Percentiles rank a stretch among this genome's conserved stretches.
Evolutionary conservation across 2,113 vertebrate species (phyloP).

Genomic region (Apistogramma diplotaenia): DNA sequence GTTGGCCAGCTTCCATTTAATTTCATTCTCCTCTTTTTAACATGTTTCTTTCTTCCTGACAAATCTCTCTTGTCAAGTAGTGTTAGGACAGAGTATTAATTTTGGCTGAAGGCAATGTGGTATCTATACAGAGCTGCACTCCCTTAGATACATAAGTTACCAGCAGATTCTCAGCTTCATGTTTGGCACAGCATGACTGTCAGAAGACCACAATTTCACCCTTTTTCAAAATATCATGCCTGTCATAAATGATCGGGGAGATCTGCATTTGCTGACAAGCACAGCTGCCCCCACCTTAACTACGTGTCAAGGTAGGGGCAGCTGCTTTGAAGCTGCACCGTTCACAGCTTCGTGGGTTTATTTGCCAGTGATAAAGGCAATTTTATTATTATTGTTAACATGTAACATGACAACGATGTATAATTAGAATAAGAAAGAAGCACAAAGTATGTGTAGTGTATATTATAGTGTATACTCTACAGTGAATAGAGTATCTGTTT

Average conservation of each 20-base stretch:
- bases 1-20: constrained; percentile 43
- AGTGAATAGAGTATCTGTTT: not conserved
- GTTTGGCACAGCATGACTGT: constrained; percentile 48
- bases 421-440: not conserved
- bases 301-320: not conserved
- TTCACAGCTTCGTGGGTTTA: not conserved
- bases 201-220: constrained; percentile 43
- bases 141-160: constrained; percentile 30
- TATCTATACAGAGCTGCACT: constrained; percentile 42
- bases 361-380: constrained; percentile 7
- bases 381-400: constrained; percentile 14
- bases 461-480: not conserved
- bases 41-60: constrained; percentile 29
- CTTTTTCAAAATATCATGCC: constrained; percentile 61
- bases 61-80: constrained; percentile 55
- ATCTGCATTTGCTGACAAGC: constrained; percentile 39
- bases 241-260: constrained; percentile 59
- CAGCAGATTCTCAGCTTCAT: constrained; percentile 25
- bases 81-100: constrained; percentile 54
- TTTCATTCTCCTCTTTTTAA: constrained; percentile 42
- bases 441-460: not conserved
- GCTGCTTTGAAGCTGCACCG: not conserved
- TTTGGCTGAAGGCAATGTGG: constrained; percentile 29
- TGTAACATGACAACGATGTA: not conserved
- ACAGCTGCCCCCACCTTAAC: constrained; percentile 40